A percentile compares a stretch with the other conserved stretches of the same genome.
phyloP scores from a whole-genome alignment of 2,797 vertebrate species.

The Serranus cabrilla region DNA sequence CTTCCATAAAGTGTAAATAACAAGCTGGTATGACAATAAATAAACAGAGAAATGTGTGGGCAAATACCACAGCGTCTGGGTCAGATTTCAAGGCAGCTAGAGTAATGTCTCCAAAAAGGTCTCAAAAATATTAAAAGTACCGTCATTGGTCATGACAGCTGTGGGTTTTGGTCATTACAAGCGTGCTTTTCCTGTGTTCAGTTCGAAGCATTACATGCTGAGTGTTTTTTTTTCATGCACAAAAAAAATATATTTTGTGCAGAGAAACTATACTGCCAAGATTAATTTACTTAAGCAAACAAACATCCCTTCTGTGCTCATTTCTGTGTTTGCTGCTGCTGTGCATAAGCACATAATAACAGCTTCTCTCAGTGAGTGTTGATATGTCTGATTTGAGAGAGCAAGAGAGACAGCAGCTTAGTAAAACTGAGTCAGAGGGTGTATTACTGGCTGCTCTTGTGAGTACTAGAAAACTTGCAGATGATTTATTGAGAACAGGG shows the following conservation, averaged over 20 bases:
- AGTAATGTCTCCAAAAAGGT: constrained; percentile 58
- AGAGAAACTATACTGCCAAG: background rate
- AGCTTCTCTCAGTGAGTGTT: constrained; percentile 4
- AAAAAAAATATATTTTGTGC: background rate
- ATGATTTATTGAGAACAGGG: background rate
- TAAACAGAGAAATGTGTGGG: constrained; percentile 69
- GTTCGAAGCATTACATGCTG: background rate
- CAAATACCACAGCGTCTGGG: constrained; percentile 70
- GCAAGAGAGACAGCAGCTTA: background rate
- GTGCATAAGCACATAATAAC: constrained; percentile 1
- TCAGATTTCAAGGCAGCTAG: constrained; percentile 62
- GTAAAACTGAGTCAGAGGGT: background rate
- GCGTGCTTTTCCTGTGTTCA: background rate
- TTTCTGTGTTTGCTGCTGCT: constrained; percentile 7
- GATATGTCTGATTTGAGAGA: background rate
- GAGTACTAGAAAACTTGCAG: background rate
- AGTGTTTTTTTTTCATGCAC: too few relatives aligned
- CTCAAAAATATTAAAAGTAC: constrained; percentile 50
- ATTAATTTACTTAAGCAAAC: constrained; percentile 7
- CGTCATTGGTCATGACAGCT: constrained; percentile 56
- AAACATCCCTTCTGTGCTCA: background rate
- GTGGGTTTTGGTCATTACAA: constrained; percentile 32
- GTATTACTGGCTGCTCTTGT: background rate
- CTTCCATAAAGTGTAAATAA: constrained; percentile 78
- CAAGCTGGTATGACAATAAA: constrained; percentile 75